Percentiles rank a stretch among this genome's conserved stretches.
phyloP scores from a whole-genome alignment of 2,888 invertebrate species.

The Stenodera caucasica region DNA sequence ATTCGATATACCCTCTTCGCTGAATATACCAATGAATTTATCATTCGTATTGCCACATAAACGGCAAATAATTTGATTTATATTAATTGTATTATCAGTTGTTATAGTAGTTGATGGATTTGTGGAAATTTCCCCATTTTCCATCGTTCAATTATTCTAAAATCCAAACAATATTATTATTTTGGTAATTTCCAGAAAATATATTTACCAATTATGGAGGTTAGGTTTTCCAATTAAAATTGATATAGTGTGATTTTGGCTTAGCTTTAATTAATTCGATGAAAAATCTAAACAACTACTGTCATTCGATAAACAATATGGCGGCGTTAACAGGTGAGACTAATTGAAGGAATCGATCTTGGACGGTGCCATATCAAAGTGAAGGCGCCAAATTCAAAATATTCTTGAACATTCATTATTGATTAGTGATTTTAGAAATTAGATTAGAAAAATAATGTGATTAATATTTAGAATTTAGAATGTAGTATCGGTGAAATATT shows the following conservation, averaged over 20 bases:
- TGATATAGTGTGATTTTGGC: neutral
- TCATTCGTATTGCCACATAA: conserved; percentile 44
- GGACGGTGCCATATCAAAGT: too few relatives aligned
- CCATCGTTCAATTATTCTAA: neutral
- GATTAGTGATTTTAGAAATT: too few relatives aligned
- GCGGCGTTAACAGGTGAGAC: neutral
- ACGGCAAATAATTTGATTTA: conserved; percentile 34
- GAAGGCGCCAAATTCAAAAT: too few relatives aligned
- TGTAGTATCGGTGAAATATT: neutral
- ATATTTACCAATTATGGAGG: neutral
- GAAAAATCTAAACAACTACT: neutral
- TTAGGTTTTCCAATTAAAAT: neutral
- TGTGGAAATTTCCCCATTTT: neutral
- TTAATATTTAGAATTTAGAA: too few relatives aligned
- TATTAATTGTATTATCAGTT: neutral
- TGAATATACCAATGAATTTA: conserved; percentile 62
- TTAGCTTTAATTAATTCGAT: neutral
- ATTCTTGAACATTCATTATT: too few relatives aligned
- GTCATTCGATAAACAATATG: neutral
- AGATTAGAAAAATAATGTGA: too few relatives aligned
- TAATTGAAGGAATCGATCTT: too few relatives aligned
- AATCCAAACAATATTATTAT: neutral
- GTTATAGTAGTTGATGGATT: neutral
- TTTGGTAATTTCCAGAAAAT: neutral
- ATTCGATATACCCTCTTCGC: conserved; percentile 63